Conservation (phyloP, 2,797 vertebrate genomes). For the Premnoplex brunnescens region DNA sequence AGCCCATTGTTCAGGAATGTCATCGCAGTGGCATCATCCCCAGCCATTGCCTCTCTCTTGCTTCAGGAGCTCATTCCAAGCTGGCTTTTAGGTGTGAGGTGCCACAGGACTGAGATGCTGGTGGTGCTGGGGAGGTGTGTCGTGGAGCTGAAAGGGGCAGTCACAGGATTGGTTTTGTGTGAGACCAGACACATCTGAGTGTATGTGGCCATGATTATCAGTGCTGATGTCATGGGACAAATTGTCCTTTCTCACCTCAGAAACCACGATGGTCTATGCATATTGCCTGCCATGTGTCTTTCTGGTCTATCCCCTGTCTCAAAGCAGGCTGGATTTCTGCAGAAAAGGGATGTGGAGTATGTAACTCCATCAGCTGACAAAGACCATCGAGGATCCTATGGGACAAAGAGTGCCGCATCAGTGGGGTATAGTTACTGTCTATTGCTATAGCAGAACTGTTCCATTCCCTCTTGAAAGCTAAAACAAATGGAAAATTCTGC, state of each 20-base stretch:
- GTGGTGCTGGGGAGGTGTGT: background rate
- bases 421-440: background rate
- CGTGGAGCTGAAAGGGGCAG: background rate
- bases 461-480: background rate
- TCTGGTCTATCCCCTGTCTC: background rate
- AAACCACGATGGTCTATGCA: accelerated
- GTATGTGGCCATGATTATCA: background rate
- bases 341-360: background rate
- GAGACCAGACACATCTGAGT: accelerated
- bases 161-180: background rate
- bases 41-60: background rate
- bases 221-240: background rate
- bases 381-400: background rate
- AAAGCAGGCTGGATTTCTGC: background rate
- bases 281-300: background rate
- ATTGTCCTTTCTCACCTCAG: background rate
- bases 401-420: background rate
- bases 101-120: background rate
- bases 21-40: background rate
- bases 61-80: background rate
- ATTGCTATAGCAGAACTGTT: conserved; percentile 33
- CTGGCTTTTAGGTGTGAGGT: background rate
- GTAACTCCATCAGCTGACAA: background rate
- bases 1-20: background rate
- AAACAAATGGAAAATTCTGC: conserved; percentile 25